Base-by-base conservation (phyloP, 2,888 invertebrate genomes). In the Tetheella fluctuosa region DNA sequence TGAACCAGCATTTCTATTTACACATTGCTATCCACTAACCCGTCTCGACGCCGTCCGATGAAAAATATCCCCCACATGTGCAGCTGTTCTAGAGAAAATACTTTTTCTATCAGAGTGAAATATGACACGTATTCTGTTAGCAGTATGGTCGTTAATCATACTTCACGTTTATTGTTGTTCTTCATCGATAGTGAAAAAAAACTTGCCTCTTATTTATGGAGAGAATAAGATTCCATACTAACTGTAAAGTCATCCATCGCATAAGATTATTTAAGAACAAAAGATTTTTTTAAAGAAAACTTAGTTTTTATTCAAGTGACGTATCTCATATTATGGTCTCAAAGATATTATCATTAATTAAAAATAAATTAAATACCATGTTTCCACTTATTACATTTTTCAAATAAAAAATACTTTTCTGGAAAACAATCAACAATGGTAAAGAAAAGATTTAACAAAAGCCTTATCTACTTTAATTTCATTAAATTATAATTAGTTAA, bases 81-180 rank as follows among this genome's bases (percentile, higher is more conserved):
- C 72, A 73, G 64, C 62, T 37, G 28, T 54, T 58, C 63, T 59
- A 57, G 37, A 60, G 61, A 64, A 68, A 68, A 65, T 54, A 71
- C 64, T 73, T 74, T 78, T 76, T 70, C 73, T 70, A 69, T 73
- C 62, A 69, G 57, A 69, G 66, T 81, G 72, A 81, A 74, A 76
- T 76, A 77, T 77, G 67, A 68, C 62, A 59, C 65, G 64, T 70
- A 72, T 73, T 69, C 67, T 67, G 61, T 68, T 69, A 63, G 64
- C 70, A 63, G 62, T 60, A 63, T 58, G 63, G 65, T 74, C 73
- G 70, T 77, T 76, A 71, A 76, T 79, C 76, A 76, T 55, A 37
- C 34, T 55, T 55, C 55, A n/a, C 28, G 28, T 54, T n/a, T 55
- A 55, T 55, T 17, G 12, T n/a, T 54, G 28, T 34, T 55, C 37